A percentile compares a stretch with the other conserved stretches of the same genome.
These are phyloP conservation scores for Drosophila glabriapex DNA, from an alignment of 2,888 invertebrate species.

Conservation along the genomic window DNA sequence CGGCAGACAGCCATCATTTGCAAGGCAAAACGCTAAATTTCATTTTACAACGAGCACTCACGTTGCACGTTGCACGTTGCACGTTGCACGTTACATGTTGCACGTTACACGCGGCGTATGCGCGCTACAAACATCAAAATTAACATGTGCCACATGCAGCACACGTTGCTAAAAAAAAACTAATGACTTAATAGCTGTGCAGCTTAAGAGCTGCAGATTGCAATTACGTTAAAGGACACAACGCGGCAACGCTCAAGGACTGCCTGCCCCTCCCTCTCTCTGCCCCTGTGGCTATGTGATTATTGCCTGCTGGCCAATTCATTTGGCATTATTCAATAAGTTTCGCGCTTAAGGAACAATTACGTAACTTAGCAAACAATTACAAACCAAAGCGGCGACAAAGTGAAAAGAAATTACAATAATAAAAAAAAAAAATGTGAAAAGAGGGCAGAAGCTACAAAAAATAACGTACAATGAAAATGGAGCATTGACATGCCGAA, in stretches of 20 bases:
- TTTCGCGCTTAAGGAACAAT: constrained; percentile 69
- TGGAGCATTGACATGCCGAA: background rate
- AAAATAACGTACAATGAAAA: background rate
- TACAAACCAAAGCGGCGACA: constrained; percentile 58
- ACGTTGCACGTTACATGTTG: background rate
- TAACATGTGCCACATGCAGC: constrained; percentile 68
- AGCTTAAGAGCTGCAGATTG: constrained; percentile 44
- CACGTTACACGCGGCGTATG: constrained; percentile 44
- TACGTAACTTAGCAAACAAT: constrained; percentile 74
- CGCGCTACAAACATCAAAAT: constrained; percentile 39
- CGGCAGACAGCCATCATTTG: constrained; percentile 66
- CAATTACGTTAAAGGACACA: constrained; percentile 43
- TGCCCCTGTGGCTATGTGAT: background rate
- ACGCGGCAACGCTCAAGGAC: constrained; percentile 7
- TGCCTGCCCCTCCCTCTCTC: background rate
- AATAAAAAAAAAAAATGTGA: background rate
- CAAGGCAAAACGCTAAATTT: constrained; percentile 80
- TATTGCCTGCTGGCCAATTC: constrained; percentile 51
- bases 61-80: constrained; percentile 5
- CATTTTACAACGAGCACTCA: constrained; percentile 63
- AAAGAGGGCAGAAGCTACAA: background rate
- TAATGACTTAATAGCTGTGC: constrained; percentile 82
- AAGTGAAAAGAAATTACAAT: constrained; percentile 50
- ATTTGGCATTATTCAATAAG: constrained; percentile 67
- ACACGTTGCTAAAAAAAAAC: constrained; percentile 63